phyloP scores from a whole-genome alignment of 2,888 invertebrate species.

The Rhingia rostrata region DNA sequence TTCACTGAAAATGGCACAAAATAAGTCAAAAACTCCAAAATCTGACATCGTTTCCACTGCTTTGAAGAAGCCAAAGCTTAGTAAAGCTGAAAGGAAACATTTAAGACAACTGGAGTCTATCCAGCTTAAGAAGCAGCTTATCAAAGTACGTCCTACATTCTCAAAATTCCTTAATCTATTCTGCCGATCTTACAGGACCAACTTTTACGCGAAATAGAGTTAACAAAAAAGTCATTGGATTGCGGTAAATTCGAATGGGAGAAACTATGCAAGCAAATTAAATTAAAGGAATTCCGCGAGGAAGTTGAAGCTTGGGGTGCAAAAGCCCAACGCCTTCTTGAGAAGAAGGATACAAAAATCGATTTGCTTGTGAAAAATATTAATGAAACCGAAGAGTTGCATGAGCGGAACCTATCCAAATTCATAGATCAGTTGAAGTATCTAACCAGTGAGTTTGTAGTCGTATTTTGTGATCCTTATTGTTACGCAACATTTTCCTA shows the following conservation, averaged over 20 bases:
- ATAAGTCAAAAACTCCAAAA: not conserved
- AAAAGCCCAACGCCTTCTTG: constrained; percentile 74
- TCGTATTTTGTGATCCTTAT: not conserved
- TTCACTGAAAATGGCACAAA: constrained; percentile 5
- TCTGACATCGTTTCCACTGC: not conserved
- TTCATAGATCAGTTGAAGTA: constrained; percentile 79
- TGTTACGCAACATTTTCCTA: constrained; percentile 10
- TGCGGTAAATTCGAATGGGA: constrained; percentile 78
- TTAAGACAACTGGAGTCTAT: constrained; percentile 7
- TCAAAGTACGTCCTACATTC: constrained; percentile 17
- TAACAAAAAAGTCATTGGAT: constrained; percentile 77
- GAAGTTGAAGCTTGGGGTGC: constrained; percentile 79
- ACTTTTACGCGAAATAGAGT: constrained; percentile 78
- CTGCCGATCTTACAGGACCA: constrained; percentile 75
- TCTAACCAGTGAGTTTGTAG: constrained; percentile 75
- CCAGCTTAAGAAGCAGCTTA: constrained; percentile 26
- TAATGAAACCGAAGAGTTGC: constrained; percentile 77
- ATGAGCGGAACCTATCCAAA: constrained; percentile 76
- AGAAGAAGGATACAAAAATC: constrained; percentile 79
- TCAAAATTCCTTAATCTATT: not conserved
- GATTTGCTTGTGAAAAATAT: constrained; percentile 77
- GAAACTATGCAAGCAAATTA: constrained; percentile 77
- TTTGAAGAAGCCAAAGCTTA: constrained; percentile 12
- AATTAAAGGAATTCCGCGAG: constrained; percentile 77
- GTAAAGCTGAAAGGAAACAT: constrained; percentile 34